Conservation (phyloP, 35 echinoderm and acorn worm species). For the Lytechinus pictus region DNA sequence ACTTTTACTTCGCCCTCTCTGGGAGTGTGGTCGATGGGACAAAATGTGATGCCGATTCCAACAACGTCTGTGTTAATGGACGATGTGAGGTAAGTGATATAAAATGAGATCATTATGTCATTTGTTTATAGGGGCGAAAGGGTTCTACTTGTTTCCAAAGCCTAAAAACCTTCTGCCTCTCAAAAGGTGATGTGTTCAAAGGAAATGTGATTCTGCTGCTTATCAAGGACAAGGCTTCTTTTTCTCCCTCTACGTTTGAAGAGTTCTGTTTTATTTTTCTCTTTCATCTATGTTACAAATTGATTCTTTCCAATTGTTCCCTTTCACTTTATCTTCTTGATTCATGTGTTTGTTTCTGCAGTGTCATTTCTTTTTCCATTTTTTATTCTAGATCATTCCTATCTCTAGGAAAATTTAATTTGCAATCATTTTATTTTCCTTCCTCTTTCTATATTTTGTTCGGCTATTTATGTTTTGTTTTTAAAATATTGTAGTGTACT, state of each 20-base stretch:
- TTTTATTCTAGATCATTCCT: background rate
- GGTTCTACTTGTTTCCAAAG: no score
- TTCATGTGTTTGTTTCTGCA: no score
- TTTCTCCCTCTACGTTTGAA: background rate
- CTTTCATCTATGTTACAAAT: background rate
- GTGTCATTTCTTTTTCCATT: background rate
- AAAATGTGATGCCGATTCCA: conserved; percentile 66
- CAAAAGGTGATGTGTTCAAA: background rate
- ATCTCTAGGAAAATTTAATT: background rate
- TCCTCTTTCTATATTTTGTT: background rate
- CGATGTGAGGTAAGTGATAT: conserved; percentile 80
- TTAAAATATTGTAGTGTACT: no score
- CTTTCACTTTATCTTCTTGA: no score
- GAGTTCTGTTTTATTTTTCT: background rate
- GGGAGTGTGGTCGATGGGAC: conserved; percentile 94
- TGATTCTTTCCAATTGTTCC: background rate
- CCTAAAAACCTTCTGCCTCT: no score
- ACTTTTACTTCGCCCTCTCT: conserved; percentile 95
- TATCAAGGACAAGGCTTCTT: background rate
- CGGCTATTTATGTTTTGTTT: no score
- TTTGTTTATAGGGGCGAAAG: no score
- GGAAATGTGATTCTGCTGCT: background rate
- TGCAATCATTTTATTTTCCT: background rate
- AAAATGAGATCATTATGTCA: background rate
- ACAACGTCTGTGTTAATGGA: conserved; percentile 87